A percentile compares a stretch with the other conserved stretches of the same genome.
Conservation (phyloP, 2,888 invertebrate genomes). For the Zeuzera pyrina region DNA sequence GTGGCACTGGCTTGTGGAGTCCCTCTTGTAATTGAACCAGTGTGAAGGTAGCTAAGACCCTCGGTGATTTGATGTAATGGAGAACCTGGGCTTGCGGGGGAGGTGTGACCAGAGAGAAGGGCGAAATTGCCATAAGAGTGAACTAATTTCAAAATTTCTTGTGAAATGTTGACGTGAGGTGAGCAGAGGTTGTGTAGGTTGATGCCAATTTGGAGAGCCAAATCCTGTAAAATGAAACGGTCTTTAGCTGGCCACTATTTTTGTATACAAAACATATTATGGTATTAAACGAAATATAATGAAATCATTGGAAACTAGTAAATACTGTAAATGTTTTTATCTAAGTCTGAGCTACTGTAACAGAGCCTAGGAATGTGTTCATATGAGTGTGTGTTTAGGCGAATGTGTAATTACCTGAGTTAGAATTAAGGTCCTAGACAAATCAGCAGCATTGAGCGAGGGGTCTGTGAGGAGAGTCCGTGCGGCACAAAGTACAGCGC, state of each 20-base stretch:
- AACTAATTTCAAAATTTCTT: conserved; percentile 37
- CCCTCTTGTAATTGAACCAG: conserved; percentile 77
- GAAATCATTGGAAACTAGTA: too few species aligned
- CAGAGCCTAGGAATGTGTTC: too few species aligned
- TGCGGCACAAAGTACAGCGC: conserved; percentile 50
- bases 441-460: conserved; percentile 37
- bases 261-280: too few species aligned
- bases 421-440: conserved; percentile 53
- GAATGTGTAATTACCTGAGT: conserved; percentile 38
- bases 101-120: conserved; percentile 33
- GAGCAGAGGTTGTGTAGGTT: conserved; percentile 50
- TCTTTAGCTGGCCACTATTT: too few species aligned
- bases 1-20: conserved; percentile 76
- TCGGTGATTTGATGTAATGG: conserved; percentile 78
- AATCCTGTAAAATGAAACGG: conserved; percentile 43
- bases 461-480: conserved; percentile 54
- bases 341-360: background rate
- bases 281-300: too few species aligned
- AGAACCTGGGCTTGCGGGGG: conserved; percentile 40
- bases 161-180: conserved; percentile 41
- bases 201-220: conserved; percentile 69
- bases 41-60: conserved; percentile 83
- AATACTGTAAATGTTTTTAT: background rate
- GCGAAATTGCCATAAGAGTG: conserved; percentile 42
- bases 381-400: conserved; percentile 14